Evolutionary conservation across 2,113 vertebrate genomes (phyloP), one percentile per base, ranked within the genome.

Genomic region (Sapajus apella): DNA sequence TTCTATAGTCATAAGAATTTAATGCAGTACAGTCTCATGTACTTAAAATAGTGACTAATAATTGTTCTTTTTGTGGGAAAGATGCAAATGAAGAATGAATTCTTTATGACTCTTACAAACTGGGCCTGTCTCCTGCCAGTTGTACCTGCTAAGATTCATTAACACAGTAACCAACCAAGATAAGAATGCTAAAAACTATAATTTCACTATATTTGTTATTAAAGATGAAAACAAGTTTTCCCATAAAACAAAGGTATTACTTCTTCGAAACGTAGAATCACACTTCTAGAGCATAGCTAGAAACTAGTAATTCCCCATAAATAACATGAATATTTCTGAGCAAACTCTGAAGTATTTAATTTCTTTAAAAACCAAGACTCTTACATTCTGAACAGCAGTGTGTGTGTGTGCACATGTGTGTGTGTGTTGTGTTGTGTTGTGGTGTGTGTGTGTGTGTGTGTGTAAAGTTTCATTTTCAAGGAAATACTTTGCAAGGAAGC

Each of bases 191-290:
- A 90, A 37, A 43, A 93, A 97, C 90, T 77, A 90, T 94, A 97
- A 97, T 97, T 98, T 93, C 94, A 52, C 66, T 93, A 10, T 40
- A 94, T 98, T 97, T 98, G 90, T 97, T 98, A 97, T 97, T 97
- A 97, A 97, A 92, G 61, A 94, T 95, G 94, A 98, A 98, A 98
- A 95, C 97, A 97, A 3, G 0, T 23, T 96, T 97, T 98, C 97
- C 95, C 85, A 58, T 92, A 94, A 95, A 94, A 81, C 45, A 25
- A 32, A 37, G 68, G 91, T 90, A 92, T 91, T 97, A 93, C 97
- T 98, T 98, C 75, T 95, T 56, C 83, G 92, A 32, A 94, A 97
- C 95, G 90, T 89, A 40, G 83, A 93, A 96, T 56, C 52, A 56
- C 43, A 76, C 75, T 95, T 96, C 75, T 89, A 88, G 93, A 87